Conservation (phyloP, 2,113 vertebrate genomes). For the Mesembrinibis cayennensis region DNA sequence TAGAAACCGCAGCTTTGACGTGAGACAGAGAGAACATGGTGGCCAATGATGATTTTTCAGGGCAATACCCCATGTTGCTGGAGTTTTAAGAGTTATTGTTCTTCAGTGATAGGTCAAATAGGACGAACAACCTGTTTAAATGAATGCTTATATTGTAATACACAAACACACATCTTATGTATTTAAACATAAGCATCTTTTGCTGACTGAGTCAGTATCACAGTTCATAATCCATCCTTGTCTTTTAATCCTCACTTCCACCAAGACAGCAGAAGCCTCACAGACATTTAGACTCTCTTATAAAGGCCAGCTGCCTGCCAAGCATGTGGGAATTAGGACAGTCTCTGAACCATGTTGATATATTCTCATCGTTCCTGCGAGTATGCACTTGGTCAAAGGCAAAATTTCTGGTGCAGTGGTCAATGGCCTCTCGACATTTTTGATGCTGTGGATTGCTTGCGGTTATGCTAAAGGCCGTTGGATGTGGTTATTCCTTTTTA, state of each 20-base stretch:
- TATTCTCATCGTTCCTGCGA: not conserved
- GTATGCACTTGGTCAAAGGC: not conserved
- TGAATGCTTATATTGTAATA: not conserved
- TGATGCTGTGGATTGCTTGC: not conserved
- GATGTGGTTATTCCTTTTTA: not conserved
- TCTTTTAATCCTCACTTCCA: not conserved
- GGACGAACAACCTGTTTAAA: not conserved
- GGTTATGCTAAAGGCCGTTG: not conserved
- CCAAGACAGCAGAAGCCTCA: not conserved
- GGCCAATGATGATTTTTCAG: not conserved
- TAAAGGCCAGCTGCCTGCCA: not conserved
- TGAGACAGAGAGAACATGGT: not conserved
- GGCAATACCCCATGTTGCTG: not conserved
- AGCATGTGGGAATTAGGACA: not conserved
- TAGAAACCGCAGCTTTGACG: not conserved
- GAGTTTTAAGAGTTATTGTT: not conserved
- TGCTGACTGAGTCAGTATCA: not conserved
- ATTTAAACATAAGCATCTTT: not conserved
- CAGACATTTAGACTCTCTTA: not conserved
- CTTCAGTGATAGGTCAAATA: not conserved
- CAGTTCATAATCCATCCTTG: not conserved
- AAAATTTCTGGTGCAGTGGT: not conserved
- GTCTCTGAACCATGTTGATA: rapidly evolving
- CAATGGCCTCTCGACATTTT: not conserved
- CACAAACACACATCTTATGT: not conserved